These are phyloP conservation scores for Kryptolebias ocellatus DNA, from an alignment of 2,797 vertebrate species.

Conservation along the genomic window DNA sequence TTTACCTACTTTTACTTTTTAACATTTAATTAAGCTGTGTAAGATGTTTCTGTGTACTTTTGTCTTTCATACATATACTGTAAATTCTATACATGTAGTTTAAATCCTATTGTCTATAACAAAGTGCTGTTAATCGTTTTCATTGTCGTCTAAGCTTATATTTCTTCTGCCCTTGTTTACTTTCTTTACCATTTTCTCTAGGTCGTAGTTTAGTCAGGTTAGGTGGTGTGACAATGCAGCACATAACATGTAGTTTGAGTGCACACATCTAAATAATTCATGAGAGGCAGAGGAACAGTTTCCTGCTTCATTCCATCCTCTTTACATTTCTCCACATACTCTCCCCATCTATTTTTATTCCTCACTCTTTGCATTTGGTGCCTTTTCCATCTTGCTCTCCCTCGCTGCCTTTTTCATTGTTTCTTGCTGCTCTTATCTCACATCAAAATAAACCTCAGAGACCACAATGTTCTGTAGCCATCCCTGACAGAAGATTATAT, in stretches of 20 bases:
- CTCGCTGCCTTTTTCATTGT: not conserved
- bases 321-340: not conserved
- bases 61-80: not conserved
- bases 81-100: too few relatives aligned
- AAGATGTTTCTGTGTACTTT: not conserved
- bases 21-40: not conserved
- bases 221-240: conserved; percentile 20
- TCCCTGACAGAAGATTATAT: conserved; percentile 7
- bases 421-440: not conserved
- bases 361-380: not conserved
- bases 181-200: not conserved
- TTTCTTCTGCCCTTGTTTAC: not conserved
- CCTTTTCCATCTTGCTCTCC: not conserved
- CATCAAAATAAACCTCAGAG: not conserved
- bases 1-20: not conserved
- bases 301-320: not conserved
- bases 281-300: conserved; percentile 16
- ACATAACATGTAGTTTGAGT: conserved; percentile 29
- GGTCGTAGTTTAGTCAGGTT: not conserved
- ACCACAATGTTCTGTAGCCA: not conserved
- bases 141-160: not conserved
- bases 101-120: too few relatives aligned
- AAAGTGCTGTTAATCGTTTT: too few relatives aligned
- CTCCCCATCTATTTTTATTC: conserved; percentile 40
- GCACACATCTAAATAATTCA: conserved; percentile 59